Conservation (phyloP, 2,797 vertebrate genomes). For the Melanogrammus aeglefinus region DNA sequence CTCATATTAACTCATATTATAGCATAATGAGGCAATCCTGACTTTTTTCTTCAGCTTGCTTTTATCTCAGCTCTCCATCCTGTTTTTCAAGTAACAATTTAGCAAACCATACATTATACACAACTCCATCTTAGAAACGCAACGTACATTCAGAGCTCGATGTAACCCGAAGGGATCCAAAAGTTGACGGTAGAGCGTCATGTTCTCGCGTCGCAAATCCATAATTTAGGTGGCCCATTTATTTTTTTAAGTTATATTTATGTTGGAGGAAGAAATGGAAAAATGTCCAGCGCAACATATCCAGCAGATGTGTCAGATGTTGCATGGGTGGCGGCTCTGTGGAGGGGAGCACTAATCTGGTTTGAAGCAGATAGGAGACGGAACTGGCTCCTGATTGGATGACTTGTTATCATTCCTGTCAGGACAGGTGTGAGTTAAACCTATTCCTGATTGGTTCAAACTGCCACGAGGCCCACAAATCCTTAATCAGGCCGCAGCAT, state of each 20-base stretch:
- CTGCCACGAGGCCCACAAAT: conserved; percentile 59
- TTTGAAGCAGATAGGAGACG: neutral
- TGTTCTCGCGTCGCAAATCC: too few species aligned
- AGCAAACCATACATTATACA: too few species aligned
- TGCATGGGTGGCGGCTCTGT: neutral
- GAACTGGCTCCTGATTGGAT: neutral
- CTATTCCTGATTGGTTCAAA: conserved; percentile 65
- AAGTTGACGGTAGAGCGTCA: too few species aligned
- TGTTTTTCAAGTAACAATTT: too few species aligned
- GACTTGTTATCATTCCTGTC: conserved; percentile 65
- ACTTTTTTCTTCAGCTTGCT: neutral
- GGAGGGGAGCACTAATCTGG: neutral
- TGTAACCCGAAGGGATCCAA: too few species aligned
- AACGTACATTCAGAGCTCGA: too few species aligned
- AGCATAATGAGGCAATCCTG: neutral
- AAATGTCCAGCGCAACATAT: neutral
- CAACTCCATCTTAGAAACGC: too few species aligned
- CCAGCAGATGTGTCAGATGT: neutral
- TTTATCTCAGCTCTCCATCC: too few species aligned
- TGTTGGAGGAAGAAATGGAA: neutral
- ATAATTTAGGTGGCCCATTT: too few species aligned
- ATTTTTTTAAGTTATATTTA: too few species aligned
- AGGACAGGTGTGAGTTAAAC: conserved; percentile 67
- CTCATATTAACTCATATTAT: neutral
- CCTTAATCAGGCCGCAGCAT: conserved; percentile 60